phyloP scores from a whole-genome alignment of 2,888 invertebrate species.

The Corbicula japonica region DNA sequence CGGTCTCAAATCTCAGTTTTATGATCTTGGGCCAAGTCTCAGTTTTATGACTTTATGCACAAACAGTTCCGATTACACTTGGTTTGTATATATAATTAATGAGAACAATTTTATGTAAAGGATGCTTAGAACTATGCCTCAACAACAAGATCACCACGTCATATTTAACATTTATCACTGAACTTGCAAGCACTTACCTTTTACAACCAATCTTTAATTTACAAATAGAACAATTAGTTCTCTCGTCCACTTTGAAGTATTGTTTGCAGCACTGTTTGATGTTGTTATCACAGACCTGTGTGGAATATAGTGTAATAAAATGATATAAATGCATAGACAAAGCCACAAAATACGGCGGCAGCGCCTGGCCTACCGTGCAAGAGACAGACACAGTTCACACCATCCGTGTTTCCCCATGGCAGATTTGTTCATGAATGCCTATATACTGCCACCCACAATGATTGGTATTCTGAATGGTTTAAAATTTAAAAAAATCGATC shows the following conservation, averaged over 20 bases:
- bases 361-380: background rate
- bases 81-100: background rate
- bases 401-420: too few relatives aligned
- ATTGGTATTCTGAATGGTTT: too few relatives aligned
- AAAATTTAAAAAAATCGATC: too few relatives aligned
- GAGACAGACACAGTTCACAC: background rate
- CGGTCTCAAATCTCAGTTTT: too few relatives aligned
- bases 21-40: too few relatives aligned
- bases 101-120: background rate
- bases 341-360: background rate
- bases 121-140: background rate
- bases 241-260: constrained; percentile 22
- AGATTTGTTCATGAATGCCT: too few relatives aligned
- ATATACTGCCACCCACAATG: too few relatives aligned
- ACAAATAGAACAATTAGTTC: constrained; percentile 38
- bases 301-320: background rate
- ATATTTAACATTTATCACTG: background rate
- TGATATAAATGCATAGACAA: background rate
- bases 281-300: constrained; percentile 9
- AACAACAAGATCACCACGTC: background rate
- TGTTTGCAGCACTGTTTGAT: constrained; percentile 3
- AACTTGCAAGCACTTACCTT: constrained; percentile 1
- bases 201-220: constrained; percentile 44
- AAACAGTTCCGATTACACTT: too few relatives aligned
- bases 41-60: too few relatives aligned